Percentiles rank a stretch among this genome's conserved stretches.
These are phyloP conservation scores for Parelbella ahira DNA, from an alignment of 2,888 invertebrate species.

Conservation along the genomic window DNA sequence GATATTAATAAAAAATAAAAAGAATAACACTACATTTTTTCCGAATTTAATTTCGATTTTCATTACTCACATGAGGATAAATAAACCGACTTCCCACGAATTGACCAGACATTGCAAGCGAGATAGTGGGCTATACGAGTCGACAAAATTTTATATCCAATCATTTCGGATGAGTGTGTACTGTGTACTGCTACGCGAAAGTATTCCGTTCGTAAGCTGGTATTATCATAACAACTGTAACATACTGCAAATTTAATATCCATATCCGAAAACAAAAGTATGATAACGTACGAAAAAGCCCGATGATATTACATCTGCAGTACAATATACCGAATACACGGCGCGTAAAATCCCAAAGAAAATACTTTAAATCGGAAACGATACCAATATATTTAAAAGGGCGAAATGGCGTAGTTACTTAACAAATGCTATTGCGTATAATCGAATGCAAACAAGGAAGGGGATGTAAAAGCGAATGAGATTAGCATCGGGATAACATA, in stretches of 20 bases:
- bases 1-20: too few species aligned
- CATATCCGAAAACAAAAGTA: slow-evolving; percentile 3
- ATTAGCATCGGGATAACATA: slow-evolving; percentile 31
- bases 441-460: slow-evolving; percentile 27
- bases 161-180: too few species aligned
- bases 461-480: slow-evolving; percentile 26
- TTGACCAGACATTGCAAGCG: too few species aligned
- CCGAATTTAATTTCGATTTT: too few species aligned
- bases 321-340: too few species aligned
- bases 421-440: slow-evolving; percentile 23
- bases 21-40: too few species aligned
- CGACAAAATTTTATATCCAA: too few species aligned
- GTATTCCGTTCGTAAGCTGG: neutral
- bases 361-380: slow-evolving; percentile 11
- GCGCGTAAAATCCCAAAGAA: slow-evolving; percentile 10
- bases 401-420: slow-evolving; percentile 17
- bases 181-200: neutral
- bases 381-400: slow-evolving; percentile 22
- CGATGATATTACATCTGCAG: too few species aligned
- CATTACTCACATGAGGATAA: too few species aligned
- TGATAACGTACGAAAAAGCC: slow-evolving; percentile 11
- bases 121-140: too few species aligned
- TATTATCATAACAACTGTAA: neutral
- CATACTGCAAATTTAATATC: neutral
- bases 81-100: too few species aligned